Conservation (phyloP, 2,888 invertebrate genomes). For the Mesorhabditis belari region DNA sequence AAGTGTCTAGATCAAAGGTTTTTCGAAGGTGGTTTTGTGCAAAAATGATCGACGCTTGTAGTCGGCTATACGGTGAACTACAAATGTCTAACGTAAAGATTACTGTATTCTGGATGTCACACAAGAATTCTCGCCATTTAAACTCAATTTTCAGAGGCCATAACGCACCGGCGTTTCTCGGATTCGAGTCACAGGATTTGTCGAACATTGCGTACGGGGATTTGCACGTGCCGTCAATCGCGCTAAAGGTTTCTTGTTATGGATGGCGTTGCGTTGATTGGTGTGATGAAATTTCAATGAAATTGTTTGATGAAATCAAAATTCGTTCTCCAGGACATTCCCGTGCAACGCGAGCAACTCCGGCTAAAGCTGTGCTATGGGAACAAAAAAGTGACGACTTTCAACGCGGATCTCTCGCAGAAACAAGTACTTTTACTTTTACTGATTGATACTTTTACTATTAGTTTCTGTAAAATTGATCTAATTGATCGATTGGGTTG, state of each 20-base stretch:
- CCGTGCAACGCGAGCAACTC: slow-evolving; percentile 51
- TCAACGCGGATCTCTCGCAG: slow-evolving; percentile 49
- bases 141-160: slow-evolving; percentile 52
- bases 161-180: slow-evolving; percentile 54
- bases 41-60: too few species aligned
- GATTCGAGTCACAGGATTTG: slow-evolving; percentile 48
- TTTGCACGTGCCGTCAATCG: slow-evolving; percentile 52
- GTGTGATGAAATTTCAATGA: neutral
- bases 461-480: neutral
- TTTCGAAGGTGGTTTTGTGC: too few species aligned
- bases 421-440: slow-evolving; percentile 34
- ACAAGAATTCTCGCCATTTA: too few species aligned
- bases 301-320: too few species aligned
- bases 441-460: neutral
- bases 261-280: neutral
- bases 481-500: neutral
- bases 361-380: slow-evolving; percentile 50
- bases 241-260: slow-evolving; percentile 32
- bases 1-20: too few species aligned
- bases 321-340: slow-evolving; percentile 35
- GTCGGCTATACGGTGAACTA: too few species aligned
- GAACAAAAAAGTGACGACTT: slow-evolving; percentile 51
- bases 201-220: slow-evolving; percentile 29
- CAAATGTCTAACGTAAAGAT: neutral
- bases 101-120: too few species aligned